Conservation (phyloP, 2,113 vertebrate genomes). For the Dromas ardeola region DNA sequence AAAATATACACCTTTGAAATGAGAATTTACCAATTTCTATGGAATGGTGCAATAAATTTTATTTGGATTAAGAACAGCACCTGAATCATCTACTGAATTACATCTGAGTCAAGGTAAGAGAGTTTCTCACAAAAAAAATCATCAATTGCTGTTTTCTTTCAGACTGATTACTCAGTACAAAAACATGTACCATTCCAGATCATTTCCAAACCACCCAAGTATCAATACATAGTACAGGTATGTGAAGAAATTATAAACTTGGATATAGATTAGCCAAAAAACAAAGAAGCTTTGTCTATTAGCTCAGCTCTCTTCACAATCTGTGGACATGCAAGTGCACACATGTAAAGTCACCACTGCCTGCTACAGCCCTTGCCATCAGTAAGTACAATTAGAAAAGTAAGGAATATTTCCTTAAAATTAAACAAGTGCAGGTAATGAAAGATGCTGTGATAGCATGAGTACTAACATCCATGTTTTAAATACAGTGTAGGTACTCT, state of each 20-base stretch:
- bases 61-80: background rate
- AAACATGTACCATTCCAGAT: background rate
- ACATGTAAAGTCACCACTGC: background rate
- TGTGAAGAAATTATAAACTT: background rate
- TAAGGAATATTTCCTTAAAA: background rate
- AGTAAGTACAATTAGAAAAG: background rate
- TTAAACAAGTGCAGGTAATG: background rate
- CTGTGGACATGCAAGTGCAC: accelerated
- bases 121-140: background rate
- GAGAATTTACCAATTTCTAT: background rate
- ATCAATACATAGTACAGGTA: background rate
- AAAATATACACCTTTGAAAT: background rate
- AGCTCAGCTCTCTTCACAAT: background rate
- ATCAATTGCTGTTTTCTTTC: background rate
- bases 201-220: background rate
- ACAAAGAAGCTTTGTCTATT: background rate
- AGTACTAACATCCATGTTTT: background rate
- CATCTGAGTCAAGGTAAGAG: background rate
- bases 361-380: background rate
- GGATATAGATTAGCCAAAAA: background rate
- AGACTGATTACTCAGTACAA: background rate
- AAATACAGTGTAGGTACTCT: background rate
- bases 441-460: background rate
- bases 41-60: background rate
- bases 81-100: background rate